Percentiles rank a stretch among this genome's conserved stretches.
phyloP scores from a whole-genome alignment of 2,888 invertebrate genomes.

The Nephrocerus scutellatus region DNA sequence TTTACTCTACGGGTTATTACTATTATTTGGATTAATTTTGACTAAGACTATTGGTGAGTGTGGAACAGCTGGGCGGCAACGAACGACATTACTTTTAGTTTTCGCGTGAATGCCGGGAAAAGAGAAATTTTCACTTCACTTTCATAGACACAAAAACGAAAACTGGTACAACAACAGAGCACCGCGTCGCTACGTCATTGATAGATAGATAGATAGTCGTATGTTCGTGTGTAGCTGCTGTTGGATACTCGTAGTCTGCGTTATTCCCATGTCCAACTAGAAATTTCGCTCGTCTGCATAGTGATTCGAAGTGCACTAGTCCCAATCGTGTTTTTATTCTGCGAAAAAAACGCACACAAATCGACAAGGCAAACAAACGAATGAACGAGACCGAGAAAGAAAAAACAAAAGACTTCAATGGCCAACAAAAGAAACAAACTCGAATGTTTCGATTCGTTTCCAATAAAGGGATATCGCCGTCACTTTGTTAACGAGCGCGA shows the following conservation, averaged over 20 bases:
- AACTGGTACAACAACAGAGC: too few species aligned
- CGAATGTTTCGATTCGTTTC: constrained; percentile 1
- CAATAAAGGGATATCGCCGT: not conserved
- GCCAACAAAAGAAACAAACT: constrained; percentile 12
- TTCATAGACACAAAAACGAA: too few species aligned
- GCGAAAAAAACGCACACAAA: constrained; percentile 6
- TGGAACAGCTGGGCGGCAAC: too few species aligned
- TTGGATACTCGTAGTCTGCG: not conserved
- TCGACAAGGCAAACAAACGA: constrained; percentile 4
- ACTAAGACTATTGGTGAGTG: too few species aligned
- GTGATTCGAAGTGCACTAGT: constrained; percentile 6
- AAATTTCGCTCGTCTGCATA: constrained; percentile 3
- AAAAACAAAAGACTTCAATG: constrained; percentile 22
- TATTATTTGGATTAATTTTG: too few species aligned
- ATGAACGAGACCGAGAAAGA: not conserved
- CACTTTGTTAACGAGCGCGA: not conserved
- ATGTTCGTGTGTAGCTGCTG: constrained; percentile 2
- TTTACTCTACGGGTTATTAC: too few species aligned
- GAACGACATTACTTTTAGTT: too few species aligned
- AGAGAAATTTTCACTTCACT: constrained; percentile 20
- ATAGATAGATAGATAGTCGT: not conserved
- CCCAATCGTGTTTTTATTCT: constrained; percentile 10
- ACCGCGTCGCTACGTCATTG: constrained; percentile 13
- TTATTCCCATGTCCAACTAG: not conserved
- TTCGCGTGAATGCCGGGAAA: too few species aligned